These are phyloP conservation scores for Archivesica marissinica DNA, from an alignment of 1,140 invertebrate genomes.

Conservation along the genomic window DNA sequence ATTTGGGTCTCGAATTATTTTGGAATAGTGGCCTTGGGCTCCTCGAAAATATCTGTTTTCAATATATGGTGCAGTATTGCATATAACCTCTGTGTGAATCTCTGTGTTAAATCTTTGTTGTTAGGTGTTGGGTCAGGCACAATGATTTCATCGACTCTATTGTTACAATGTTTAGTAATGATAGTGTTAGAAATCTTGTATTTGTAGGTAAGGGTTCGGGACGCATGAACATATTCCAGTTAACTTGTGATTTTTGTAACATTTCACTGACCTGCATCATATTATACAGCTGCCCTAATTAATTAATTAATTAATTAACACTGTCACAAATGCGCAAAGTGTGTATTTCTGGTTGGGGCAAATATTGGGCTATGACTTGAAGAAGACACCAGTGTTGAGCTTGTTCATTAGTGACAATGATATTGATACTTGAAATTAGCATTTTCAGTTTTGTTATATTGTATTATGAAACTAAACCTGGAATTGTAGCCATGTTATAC, in stretches of 20 bases:
- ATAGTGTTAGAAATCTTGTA: slow-evolving; percentile 1
- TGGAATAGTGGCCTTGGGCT: too few relatives aligned
- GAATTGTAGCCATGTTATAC: too few relatives aligned
- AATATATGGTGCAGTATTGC: not conserved
- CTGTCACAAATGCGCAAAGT: slow-evolving; percentile 1
- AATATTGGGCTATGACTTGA: too few relatives aligned
- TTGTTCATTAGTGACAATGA: too few relatives aligned
- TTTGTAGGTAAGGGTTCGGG: slow-evolving; percentile 21
- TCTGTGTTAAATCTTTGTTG: slow-evolving; percentile 19
- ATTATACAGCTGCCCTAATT: not conserved
- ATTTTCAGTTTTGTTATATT: too few relatives aligned
- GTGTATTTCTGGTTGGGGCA: too few relatives aligned
- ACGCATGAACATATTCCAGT: slow-evolving; percentile 21
- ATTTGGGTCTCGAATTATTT: too few relatives aligned
- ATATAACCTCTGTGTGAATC: not conserved
- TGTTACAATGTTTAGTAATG: slow-evolving; percentile 27
- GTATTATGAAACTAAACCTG: too few relatives aligned
- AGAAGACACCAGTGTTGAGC: too few relatives aligned
- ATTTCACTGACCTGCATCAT: slow-evolving; percentile 3
- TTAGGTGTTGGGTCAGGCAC: slow-evolving; percentile 18
- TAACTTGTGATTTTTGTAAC: slow-evolving; percentile 13
- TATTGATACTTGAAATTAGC: too few relatives aligned
- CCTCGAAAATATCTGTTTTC: slow-evolving; percentile 1
- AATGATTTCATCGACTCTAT: slow-evolving; percentile 3
- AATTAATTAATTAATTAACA: too few relatives aligned